These are phyloP conservation scores for Teleiodes luculella DNA, from an alignment of 2,888 invertebrate genomes.

Conservation along the genomic window DNA sequence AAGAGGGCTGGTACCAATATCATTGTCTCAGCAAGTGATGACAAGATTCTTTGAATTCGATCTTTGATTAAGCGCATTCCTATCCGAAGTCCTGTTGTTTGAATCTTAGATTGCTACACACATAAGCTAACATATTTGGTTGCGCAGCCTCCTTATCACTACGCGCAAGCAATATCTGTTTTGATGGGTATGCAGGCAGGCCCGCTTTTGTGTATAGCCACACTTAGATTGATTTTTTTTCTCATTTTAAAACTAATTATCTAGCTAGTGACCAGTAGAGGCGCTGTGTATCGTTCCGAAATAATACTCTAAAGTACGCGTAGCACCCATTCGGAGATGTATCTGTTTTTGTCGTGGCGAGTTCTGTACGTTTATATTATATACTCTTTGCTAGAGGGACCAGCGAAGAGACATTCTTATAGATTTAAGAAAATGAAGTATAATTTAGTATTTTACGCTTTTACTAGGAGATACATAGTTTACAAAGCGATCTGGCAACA, in stretches of 20 bases:
- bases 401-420: slow-evolving; percentile 20
- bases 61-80: too few relatives aligned
- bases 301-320: slow-evolving; percentile 14
- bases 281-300: neutral
- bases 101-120: too few relatives aligned
- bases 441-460: slow-evolving; percentile 4
- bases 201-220: too few relatives aligned
- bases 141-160: too few relatives aligned
- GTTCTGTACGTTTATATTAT: slow-evolving; percentile 28
- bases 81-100: too few relatives aligned
- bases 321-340: slow-evolving; percentile 45
- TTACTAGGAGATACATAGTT: neutral
- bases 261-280: neutral
- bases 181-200: too few relatives aligned
- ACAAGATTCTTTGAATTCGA: too few relatives aligned
- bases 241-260: neutral
- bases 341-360: slow-evolving; percentile 41
- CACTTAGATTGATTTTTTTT: too few relatives aligned
- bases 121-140: too few relatives aligned
- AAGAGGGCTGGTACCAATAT: too few relatives aligned
- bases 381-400: slow-evolving; percentile 17
- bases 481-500: neutral
- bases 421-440: slow-evolving; percentile 8
- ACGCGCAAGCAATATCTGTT: too few relatives aligned
- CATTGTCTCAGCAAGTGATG: too few relatives aligned